These are phyloP conservation scores for Sympetrum striolatum DNA, from an alignment of 2,888 invertebrate genomes.

Conservation along the genomic window DNA sequence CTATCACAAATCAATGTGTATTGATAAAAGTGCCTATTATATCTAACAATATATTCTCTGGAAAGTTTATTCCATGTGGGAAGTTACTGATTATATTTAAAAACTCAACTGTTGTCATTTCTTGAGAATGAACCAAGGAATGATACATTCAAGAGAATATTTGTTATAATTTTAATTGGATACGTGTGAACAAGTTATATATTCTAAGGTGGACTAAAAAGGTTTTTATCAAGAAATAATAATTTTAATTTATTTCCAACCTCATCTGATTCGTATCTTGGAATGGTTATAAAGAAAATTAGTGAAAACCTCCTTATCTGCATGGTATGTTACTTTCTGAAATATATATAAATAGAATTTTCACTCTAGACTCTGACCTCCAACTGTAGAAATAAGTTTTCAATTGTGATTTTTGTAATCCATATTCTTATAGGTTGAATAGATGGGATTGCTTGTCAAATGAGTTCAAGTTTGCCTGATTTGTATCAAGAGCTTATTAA, in stretches of 20 bases:
- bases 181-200: not conserved
- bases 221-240: not conserved
- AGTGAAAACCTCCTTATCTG: not conserved
- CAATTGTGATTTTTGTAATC: constrained; percentile 21
- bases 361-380: not conserved
- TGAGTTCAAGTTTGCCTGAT: constrained; percentile 25
- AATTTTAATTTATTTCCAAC: not conserved
- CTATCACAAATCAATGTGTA: too few species aligned
- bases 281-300: not conserved
- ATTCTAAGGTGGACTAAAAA: not conserved
- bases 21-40: too few species aligned
- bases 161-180: too few species aligned
- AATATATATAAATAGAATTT: constrained; percentile 10
- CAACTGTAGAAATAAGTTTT: constrained; percentile 5
- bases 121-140: too few species aligned
- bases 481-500: constrained; percentile 31
- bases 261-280: not conserved
- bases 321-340: constrained; percentile 8
- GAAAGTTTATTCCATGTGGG: too few species aligned
- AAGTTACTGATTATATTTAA: too few species aligned
- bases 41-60: too few species aligned
- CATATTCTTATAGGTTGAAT: constrained; percentile 19
- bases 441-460: constrained; percentile 41
- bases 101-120: too few species aligned
- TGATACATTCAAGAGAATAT: too few species aligned